Evolutionary conservation across 2,888 invertebrate genomes (phyloP).

Genomic region (Druceiella hillmani): DNA sequence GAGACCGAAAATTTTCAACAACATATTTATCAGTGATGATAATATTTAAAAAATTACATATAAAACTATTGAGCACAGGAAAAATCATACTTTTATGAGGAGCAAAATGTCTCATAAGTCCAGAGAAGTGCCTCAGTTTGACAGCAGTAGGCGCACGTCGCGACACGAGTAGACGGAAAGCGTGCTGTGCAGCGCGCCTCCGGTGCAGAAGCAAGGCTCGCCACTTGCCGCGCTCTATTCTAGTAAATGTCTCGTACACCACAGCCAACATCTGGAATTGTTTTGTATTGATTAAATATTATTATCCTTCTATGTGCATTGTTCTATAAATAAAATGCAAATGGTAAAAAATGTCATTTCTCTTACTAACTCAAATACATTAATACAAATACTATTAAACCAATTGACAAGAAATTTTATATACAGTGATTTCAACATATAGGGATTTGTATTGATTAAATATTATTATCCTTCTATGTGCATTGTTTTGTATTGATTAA

Average conservation of each 20-base stretch:
- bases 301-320: no score
- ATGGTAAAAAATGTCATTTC: no score
- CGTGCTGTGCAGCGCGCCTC: slow-evolving; percentile 73
- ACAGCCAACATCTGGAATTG: slow-evolving; percentile 73
- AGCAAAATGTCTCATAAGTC: slow-evolving; percentile 71
- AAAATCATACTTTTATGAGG: slow-evolving; percentile 60
- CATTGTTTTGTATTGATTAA: no score
- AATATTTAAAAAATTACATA: slow-evolving; percentile 8
- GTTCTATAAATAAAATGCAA: no score
- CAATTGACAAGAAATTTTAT: no score
- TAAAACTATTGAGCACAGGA: background rate
- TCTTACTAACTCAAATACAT: no score
- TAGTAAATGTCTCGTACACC: slow-evolving; percentile 84
- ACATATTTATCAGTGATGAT: slow-evolving; percentile 1
- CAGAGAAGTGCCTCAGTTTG: slow-evolving; percentile 70
- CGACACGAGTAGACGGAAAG: slow-evolving; percentile 75
- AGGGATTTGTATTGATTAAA: no score
- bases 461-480: no score
- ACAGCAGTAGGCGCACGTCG: slow-evolving; percentile 65
- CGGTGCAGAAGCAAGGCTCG: slow-evolving; percentile 77
- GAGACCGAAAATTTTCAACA: no score
- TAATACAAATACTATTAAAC: no score
- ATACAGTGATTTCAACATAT: no score
- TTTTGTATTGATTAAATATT: background rate
- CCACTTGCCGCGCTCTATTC: slow-evolving; percentile 81